A percentile compares a stretch with the other conserved stretches of the same genome.
phyloP scores from a whole-genome alignment of 2,113 vertebrate genomes.

The Conger conger region DNA sequence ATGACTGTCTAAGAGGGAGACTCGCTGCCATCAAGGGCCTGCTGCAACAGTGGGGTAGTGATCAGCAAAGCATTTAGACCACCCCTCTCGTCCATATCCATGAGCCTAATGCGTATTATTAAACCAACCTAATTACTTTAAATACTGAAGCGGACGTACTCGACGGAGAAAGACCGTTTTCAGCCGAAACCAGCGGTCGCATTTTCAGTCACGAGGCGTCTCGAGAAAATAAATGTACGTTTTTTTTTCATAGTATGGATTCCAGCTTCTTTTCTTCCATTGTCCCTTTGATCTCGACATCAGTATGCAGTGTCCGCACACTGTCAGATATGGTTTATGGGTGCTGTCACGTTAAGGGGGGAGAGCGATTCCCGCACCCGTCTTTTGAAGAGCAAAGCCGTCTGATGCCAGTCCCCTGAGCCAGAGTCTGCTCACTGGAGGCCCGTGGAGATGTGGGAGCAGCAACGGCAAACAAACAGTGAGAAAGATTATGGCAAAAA shows the following conservation, averaged over 20 bases:
- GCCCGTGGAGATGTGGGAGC: not conserved
- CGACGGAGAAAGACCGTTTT: not conserved
- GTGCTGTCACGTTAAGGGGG: not conserved
- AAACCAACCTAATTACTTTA: too few relatives aligned
- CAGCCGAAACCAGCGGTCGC: not conserved
- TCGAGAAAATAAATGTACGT: too few relatives aligned
- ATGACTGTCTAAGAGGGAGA: conserved; percentile 44
- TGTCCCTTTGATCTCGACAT: not conserved
- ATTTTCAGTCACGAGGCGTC: not conserved
- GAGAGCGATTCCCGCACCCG: not conserved
- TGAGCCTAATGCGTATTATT: not conserved
- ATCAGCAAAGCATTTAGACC: conserved; percentile 31
- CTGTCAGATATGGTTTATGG: not conserved
- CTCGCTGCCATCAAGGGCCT: conserved; percentile 36
- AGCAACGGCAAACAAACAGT: not conserved
- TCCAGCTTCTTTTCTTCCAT: not conserved
- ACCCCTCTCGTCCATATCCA: conserved; percentile 29
- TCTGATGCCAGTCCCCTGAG: not conserved
- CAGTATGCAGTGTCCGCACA: not conserved
- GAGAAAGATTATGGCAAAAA: not conserved
- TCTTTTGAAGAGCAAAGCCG: too few relatives aligned
- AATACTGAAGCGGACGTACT: not conserved
- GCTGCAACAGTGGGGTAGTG: conserved; percentile 49
- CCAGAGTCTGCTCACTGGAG: not conserved
- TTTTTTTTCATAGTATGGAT: not conserved